phyloP scores from a whole-genome alignment of 53 echinoderm and acorn worm genomes.

The Henricia sp. region DNA sequence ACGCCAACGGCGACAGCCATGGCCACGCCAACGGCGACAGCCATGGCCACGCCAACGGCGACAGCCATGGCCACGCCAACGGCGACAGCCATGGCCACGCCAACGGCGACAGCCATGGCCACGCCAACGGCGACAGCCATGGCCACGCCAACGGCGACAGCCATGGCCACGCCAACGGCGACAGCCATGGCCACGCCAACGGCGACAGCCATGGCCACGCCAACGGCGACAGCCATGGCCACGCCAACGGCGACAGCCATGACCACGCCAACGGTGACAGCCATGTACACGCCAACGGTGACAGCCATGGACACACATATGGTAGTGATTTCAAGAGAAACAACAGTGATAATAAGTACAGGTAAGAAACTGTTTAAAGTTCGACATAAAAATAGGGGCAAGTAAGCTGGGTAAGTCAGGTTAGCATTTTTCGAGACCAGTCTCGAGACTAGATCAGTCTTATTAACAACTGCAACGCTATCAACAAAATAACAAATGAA shows the following conservation, averaged over 20 bases:
- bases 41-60: too few relatives aligned
- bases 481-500: too few relatives aligned
- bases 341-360: conserved; percentile 14
- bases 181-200: background rate
- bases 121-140: too few relatives aligned
- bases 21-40: background rate
- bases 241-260: background rate
- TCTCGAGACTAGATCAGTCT: too few relatives aligned
- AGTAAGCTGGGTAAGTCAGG: too few relatives aligned
- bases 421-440: too few relatives aligned
- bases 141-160: too few relatives aligned
- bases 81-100: conserved; percentile 7
- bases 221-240: conserved; percentile 12
- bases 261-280: background rate
- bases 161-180: conserved; percentile 20
- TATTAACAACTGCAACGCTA: too few relatives aligned
- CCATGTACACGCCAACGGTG: background rate
- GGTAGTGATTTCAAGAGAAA: background rate
- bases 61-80: background rate
- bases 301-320: background rate
- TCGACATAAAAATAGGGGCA: too few relatives aligned
- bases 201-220: background rate
- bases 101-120: conserved; percentile 19
- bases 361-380: too few relatives aligned
- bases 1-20: background rate